phyloP scores from a whole-genome alignment of 2,113 vertebrate species.

The Crotalus helleri region DNA sequence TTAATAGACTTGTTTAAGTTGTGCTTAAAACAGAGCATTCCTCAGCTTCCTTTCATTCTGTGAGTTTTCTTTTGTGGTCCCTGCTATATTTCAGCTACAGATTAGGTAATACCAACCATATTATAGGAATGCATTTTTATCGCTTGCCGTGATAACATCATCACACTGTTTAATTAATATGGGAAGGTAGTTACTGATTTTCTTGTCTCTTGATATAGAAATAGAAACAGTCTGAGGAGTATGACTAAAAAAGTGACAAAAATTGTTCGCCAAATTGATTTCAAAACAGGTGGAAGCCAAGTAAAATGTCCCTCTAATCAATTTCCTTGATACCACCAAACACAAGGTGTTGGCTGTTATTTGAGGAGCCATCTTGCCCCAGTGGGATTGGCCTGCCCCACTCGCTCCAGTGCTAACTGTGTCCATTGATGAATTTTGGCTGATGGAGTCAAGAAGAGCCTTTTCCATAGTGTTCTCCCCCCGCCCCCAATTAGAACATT shows the following conservation, averaged over 20 bases:
- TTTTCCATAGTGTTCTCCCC: neutral
- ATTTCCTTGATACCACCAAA: neutral
- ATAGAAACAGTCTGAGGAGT: constrained; percentile 22
- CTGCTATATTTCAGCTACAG: constrained; percentile 21
- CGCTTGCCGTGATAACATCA: constrained; percentile 42
- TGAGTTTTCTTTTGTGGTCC: neutral
- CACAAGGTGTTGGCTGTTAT: neutral
- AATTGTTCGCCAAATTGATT: neutral
- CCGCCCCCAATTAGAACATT: neutral
- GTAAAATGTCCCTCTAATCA: neutral
- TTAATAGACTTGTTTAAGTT: constrained; percentile 11
- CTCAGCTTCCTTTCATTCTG: neutral
- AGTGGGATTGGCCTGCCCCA: neutral
- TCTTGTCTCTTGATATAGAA: constrained; percentile 25
- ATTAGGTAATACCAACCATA: constrained; percentile 34
- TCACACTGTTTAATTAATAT: constrained; percentile 54
- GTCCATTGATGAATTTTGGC: neutral
- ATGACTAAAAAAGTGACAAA: neutral
- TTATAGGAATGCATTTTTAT: constrained; percentile 41
- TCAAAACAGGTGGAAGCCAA: neutral
- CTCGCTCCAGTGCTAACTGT: neutral
- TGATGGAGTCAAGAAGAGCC: neutral
- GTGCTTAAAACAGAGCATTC: neutral
- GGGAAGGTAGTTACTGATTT: constrained; percentile 29
- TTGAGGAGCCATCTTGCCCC: neutral